Percentiles rank a stretch among this genome's conserved stretches.
These are phyloP conservation scores for Macroteleia sp. DNA, from an alignment of 2,888 invertebrate genomes.

Conservation along the genomic window DNA sequence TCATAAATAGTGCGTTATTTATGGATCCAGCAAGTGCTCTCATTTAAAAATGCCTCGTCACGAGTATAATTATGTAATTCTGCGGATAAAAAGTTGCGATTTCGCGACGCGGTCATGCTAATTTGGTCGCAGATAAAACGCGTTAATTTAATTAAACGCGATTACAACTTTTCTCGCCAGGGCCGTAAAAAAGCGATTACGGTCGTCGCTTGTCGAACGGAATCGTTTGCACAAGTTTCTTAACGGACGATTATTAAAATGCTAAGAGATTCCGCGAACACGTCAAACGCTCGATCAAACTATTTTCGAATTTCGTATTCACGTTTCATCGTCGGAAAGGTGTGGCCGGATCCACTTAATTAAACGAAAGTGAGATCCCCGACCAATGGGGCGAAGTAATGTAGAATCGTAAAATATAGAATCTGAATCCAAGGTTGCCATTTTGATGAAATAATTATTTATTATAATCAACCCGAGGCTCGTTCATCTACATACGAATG, in stretches of 20 bases:
- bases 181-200: slow-evolving; percentile 1
- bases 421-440: no score
- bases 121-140: slow-evolving; percentile 6
- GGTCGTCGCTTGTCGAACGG: not conserved
- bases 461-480: no score
- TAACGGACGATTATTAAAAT: slow-evolving; percentile 31
- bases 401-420: no score
- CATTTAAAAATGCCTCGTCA: slow-evolving; percentile 9
- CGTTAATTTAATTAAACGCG: slow-evolving; percentile 33
- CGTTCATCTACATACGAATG: no score
- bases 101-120: slow-evolving; percentile 11
- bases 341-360: slow-evolving; percentile 33
- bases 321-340: slow-evolving; percentile 24
- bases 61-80: slow-evolving; percentile 32
- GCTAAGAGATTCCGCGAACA: slow-evolving; percentile 15
- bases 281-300: slow-evolving; percentile 37
- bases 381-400: no score
- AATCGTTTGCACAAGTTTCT: no score
- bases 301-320: slow-evolving; percentile 41
- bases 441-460: no score
- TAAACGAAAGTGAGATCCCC: slow-evolving; percentile 44
- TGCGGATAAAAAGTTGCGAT: slow-evolving; percentile 22
- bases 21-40: slow-evolving; percentile 28
- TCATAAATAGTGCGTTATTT: slow-evolving; percentile 43
- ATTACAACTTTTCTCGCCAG: slow-evolving; percentile 21